Conservation (phyloP, 2,888 invertebrate genomes). For the Leptura quadrifasciata region DNA sequence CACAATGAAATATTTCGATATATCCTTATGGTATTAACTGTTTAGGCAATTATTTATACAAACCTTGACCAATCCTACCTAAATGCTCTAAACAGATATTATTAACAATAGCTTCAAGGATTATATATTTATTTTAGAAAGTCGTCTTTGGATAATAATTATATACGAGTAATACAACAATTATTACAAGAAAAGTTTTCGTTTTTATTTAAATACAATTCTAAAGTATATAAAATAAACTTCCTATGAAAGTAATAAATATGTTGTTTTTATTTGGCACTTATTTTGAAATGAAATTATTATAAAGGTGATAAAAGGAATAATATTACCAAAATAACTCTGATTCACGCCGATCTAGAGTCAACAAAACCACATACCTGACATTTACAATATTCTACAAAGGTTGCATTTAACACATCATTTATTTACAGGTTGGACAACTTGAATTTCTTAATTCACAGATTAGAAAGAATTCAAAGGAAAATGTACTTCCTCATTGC, state of each 20-base stretch:
- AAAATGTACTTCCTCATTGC: too few species aligned
- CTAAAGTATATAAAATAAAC: background rate
- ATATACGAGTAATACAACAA: background rate
- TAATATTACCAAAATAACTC: conserved; percentile 6
- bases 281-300: background rate
- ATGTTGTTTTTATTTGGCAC: background rate
- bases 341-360: background rate
- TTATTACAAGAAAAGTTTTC: background rate
- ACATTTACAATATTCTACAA: conserved; percentile 7
- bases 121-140: conserved; percentile 37
- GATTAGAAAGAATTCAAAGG: too few species aligned
- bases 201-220: background rate
- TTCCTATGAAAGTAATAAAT: background rate
- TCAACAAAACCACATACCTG: conserved; percentile 2
- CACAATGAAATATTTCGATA: conserved; percentile 22
- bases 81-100: conserved; percentile 21
- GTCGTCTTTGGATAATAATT: conserved; percentile 9
- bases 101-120: conserved; percentile 28
- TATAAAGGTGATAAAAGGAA: background rate
- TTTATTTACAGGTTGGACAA: background rate
- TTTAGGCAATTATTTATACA: conserved; percentile 34
- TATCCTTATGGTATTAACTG: conserved; percentile 20
- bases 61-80: conserved; percentile 31
- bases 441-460: too few species aligned
- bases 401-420: background rate